Evolutionary conservation across 2,113 vertebrate species (phyloP).

Genomic region (Laticauda colubrina): DNA sequence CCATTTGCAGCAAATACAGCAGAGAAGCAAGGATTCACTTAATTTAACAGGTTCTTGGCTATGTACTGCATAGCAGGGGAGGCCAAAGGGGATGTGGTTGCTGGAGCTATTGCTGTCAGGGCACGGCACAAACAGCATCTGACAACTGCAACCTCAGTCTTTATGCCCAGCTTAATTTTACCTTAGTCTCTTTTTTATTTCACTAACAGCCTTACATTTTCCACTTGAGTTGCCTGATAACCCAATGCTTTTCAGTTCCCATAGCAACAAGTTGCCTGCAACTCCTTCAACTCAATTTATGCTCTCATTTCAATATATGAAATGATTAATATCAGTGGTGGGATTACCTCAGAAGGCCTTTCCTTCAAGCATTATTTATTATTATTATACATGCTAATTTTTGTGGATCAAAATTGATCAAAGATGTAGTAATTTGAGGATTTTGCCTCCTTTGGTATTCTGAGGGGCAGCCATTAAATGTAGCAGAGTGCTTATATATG

Average conservation of each 20-base stretch:
- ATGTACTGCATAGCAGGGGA: not conserved
- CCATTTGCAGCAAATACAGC: conserved; percentile 27
- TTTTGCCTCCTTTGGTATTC: not conserved
- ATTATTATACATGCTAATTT: not conserved
- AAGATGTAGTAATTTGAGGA: not conserved
- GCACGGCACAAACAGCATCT: not conserved
- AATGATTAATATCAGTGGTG: not conserved
- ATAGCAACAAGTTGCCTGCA: not conserved
- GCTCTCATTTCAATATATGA: not conserved
- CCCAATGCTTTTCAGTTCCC: not conserved
- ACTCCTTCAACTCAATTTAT: not conserved
- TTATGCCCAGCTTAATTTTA: not conserved
- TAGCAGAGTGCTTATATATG: not conserved
- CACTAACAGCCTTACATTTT: not conserved
- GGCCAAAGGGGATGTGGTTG: not conserved
- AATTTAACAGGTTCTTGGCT: conserved; percentile 22
- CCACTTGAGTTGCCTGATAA: not conserved
- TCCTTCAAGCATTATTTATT: not conserved
- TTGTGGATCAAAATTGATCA: not conserved
- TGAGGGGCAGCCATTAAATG: not conserved
- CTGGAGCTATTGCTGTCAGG: not conserved
- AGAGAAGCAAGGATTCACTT: conserved; percentile 16
- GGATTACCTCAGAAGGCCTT: not conserved
- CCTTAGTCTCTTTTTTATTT: not conserved
- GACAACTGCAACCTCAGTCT: not conserved